Conservation (phyloP, 1,140 invertebrate genomes). For the Lamellibrachia luymesi region DNA sequence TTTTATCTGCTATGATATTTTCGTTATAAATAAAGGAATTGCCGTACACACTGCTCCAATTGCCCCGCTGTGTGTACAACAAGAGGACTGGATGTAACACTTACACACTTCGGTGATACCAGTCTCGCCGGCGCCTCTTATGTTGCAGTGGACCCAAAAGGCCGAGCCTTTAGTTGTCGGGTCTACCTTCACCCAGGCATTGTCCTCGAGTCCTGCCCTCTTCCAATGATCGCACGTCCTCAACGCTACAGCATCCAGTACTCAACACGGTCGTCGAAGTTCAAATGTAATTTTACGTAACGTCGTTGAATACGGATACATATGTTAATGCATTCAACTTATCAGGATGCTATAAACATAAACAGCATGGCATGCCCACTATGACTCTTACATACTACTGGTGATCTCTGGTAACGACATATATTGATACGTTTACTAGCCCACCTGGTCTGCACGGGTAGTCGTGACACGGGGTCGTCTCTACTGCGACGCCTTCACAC, state of each 20-base stretch:
- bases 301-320: no score
- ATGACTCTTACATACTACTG: background rate
- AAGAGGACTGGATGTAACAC: background rate
- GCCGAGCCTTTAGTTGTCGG: background rate
- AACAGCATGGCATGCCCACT: background rate
- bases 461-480: background rate
- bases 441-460: slow-evolving; percentile 11
- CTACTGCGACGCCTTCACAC: background rate
- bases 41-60: no score
- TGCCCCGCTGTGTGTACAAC: no score
- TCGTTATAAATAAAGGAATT: no score
- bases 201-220: background rate
- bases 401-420: background rate
- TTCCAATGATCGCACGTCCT: background rate
- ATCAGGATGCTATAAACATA: background rate
- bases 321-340: background rate
- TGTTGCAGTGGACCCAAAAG: background rate
- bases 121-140: background rate
- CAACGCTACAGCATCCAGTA: background rate
- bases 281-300: background rate
- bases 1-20: no score
- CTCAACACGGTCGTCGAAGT: background rate
- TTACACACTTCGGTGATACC: background rate
- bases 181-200: background rate
- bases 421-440: background rate